These are phyloP conservation scores for Synodontis membranacea DNA, from an alignment of 2,113 vertebrate species.

Conservation along the genomic window DNA sequence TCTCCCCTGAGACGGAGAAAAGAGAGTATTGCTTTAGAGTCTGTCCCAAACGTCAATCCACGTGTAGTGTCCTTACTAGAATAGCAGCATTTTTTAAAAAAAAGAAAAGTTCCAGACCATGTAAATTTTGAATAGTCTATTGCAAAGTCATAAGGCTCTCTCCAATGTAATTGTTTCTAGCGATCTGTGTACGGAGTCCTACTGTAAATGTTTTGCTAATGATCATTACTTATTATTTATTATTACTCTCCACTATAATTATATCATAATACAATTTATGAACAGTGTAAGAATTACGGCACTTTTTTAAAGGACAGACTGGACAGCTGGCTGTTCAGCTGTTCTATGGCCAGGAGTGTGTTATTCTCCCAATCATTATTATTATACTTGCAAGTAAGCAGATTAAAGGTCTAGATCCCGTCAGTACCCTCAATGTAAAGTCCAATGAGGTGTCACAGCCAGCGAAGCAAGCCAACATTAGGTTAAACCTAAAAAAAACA, in stretches of 20 bases:
- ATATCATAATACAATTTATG: too few relatives aligned
- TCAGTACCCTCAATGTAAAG: background rate
- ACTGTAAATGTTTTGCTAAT: background rate
- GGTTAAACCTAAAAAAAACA: too few relatives aligned
- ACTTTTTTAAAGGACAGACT: background rate
- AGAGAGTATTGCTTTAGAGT: background rate
- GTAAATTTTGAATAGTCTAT: background rate
- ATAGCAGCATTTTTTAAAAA: background rate
- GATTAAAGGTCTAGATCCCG: background rate
- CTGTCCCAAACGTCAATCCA: conserved; percentile 2
- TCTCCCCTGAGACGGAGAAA: background rate
- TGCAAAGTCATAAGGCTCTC: background rate
- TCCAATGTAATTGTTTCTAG: background rate
- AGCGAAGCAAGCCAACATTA: background rate
- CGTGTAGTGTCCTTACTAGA: background rate
- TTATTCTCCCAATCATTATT: background rate
- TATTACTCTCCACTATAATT: background rate
- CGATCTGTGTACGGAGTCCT: background rate
- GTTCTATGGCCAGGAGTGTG: background rate
- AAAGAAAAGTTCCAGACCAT: too few relatives aligned
- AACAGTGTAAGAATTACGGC: background rate
- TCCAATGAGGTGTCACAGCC: background rate
- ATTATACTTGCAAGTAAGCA: background rate
- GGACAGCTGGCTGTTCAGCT: background rate
- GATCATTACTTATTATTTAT: background rate